These are phyloP conservation scores for Cephus spinipes DNA, from an alignment of 2,888 invertebrate genomes.

Conservation along the genomic window DNA sequence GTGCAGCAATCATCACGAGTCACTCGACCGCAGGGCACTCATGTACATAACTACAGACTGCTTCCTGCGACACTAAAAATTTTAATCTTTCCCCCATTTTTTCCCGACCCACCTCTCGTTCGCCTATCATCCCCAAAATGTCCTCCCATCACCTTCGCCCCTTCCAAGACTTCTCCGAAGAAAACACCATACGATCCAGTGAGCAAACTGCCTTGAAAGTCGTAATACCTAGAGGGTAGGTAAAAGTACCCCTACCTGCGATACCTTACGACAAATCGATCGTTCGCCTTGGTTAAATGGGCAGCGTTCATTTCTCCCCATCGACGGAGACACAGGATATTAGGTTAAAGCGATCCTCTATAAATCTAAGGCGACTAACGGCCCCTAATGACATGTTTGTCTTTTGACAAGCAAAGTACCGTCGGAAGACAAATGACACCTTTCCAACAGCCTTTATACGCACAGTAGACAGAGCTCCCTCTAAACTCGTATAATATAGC, in stretches of 20 bases:
- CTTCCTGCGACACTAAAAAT: neutral
- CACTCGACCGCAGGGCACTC: neutral
- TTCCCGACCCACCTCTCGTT: neutral
- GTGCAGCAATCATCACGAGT: neutral
- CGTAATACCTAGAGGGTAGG: neutral
- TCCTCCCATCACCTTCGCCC: too few species aligned
- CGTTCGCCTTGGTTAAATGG: constrained; percentile 2
- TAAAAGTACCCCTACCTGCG: neutral
- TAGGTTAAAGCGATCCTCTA: constrained; percentile 35
- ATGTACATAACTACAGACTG: neutral
- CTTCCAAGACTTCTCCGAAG: too few species aligned
- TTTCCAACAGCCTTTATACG: constrained; percentile 18
- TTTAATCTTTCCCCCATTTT: neutral
- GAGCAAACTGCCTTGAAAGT: neutral
- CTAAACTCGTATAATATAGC: constrained; percentile 27
- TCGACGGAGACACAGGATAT: constrained; percentile 36
- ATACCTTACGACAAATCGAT: neutral
- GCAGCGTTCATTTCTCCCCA: constrained; percentile 62
- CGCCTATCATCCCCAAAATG: neutral
- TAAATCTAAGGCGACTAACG: constrained; percentile 41
- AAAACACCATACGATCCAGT: too few species aligned
- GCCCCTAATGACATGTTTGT: constrained; percentile 39
- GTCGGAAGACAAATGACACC: constrained; percentile 52
- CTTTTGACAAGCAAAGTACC: constrained; percentile 53
- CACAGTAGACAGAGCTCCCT: constrained; percentile 26